Base-by-base conservation (phyloP, 2,888 invertebrate genomes). In the Ditylenchus weischeri region DNA sequence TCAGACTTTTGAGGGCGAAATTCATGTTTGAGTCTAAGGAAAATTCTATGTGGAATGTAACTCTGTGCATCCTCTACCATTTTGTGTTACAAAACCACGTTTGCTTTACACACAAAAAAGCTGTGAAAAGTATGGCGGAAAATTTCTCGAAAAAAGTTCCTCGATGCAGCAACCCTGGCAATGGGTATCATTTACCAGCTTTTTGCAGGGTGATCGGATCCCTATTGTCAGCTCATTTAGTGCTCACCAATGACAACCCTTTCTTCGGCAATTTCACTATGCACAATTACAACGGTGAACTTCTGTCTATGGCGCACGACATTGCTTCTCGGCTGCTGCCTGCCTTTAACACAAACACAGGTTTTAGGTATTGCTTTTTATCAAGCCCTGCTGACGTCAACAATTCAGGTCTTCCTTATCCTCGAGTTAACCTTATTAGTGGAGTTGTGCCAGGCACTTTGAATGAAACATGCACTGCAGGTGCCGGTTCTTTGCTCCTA, bases 401-500 rank as follows among this genome's bases (percentile, higher is more conserved):
- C 35, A 48, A 18, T 66, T 29, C 48, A 79, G 78, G 78, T 3
- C 70, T 82, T 15, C 82, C 82, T 3, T 82, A 72, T 68, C 77
- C 83, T 0, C 75, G 88, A 84, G 86, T 88, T 4, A 88, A 88
- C 78, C 79, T 88, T 58, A 81, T 84, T 48, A 80, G 84, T 50
- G 86, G 86, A 0, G 86, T 88, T 4, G 86, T 87, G 1, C 75
- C 78, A 4, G 83, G 86, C 69, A 84, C 85, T 54, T 83, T 85
- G 1, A 87, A 87, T 64, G 87, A 87, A 73, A 88, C 88, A 0
- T 88, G 88, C 77, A 87, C 88, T 13, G 86, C 88, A 23, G 88
- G 88, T 51, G 88, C 88, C 36, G 88, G 88, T 0, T 87, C 88
- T 11, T 83, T 89, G 54, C 82, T 88, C 13, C 78, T 89, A 21